Evolutionary conservation across 2,113 vertebrate species (phyloP).

Genomic region (Cyanistes caeruleus): DNA sequence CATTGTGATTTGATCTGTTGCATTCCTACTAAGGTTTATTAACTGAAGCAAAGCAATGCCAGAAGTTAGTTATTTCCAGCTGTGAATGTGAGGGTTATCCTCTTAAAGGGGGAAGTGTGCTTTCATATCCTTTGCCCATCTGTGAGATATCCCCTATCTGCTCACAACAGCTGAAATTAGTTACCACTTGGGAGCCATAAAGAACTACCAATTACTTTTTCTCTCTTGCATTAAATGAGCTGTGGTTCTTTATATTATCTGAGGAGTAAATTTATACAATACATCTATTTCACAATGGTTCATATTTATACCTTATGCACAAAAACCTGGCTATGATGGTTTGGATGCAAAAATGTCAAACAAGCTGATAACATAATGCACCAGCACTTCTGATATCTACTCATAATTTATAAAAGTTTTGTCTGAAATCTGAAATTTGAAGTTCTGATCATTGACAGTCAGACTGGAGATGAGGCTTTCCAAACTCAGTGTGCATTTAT

Average conservation of each 20-base stretch:
- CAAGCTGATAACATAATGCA: not conserved
- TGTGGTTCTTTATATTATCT: not conserved
- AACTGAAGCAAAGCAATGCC: not conserved
- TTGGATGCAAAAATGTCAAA: not conserved
- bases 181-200: not conserved
- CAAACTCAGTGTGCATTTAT: not conserved
- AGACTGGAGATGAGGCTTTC: not conserved
- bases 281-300: not conserved
- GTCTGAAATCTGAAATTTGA: not conserved
- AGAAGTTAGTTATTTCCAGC: not conserved
- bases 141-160: not conserved
- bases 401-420: not conserved
- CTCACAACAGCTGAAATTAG: not conserved
- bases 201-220: not conserved
- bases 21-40: not conserved
- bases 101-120: not conserved
- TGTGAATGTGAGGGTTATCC: not conserved
- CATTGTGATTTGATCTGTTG: not conserved
- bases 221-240: not conserved
- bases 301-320: not conserved
- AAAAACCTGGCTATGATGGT: not conserved
- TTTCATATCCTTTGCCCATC: not conserved
- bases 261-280: not conserved
- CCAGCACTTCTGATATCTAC: not conserved
- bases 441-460: not conserved